phyloP scores from a whole-genome alignment of 2,888 invertebrate species.

The Erebia epiphron region DNA sequence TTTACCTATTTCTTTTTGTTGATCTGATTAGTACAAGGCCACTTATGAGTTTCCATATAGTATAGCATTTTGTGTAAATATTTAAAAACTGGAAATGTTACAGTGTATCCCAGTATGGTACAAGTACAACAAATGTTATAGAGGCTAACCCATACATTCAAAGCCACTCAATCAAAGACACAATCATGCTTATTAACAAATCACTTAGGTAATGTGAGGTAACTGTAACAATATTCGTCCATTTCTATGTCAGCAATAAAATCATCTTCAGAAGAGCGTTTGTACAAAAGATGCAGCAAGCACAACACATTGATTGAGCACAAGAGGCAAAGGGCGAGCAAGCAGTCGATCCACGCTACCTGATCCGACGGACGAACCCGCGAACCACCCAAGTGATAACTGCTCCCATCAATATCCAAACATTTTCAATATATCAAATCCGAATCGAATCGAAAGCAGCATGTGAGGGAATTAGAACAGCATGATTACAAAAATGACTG shows the following conservation, averaged over 20 bases:
- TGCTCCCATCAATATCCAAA: conserved; percentile 57
- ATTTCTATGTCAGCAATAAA: conserved; percentile 62
- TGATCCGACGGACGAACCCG: conserved; percentile 88
- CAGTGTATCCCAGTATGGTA: not conserved
- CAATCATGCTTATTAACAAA: conserved; percentile 46
- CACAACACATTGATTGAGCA: conserved; percentile 86
- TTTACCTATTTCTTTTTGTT: no score
- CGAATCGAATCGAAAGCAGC: conserved; percentile 75
- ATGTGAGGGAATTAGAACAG: conserved; percentile 76
- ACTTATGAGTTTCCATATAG: no score
- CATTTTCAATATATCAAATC: conserved; percentile 58
- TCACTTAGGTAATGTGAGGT: conserved; percentile 47
- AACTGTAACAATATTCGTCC: conserved; percentile 67
- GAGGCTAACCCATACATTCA: conserved; percentile 5
- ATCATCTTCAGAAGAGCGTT: conserved; percentile 52
- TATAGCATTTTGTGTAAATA: not conserved
- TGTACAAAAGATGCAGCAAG: conserved; percentile 84
- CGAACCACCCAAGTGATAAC: conserved; percentile 80
- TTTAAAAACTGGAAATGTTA: not conserved
- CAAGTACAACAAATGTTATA: not conserved
- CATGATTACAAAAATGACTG: conserved; percentile 54
- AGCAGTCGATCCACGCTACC: conserved; percentile 90
- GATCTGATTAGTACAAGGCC: no score
- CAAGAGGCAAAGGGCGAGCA: conserved; percentile 86
- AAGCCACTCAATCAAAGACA: conserved; percentile 19